Evolutionary conservation across 1,140 invertebrate genomes (phyloP).

Genomic region (Branchinecta lynchi): DNA sequence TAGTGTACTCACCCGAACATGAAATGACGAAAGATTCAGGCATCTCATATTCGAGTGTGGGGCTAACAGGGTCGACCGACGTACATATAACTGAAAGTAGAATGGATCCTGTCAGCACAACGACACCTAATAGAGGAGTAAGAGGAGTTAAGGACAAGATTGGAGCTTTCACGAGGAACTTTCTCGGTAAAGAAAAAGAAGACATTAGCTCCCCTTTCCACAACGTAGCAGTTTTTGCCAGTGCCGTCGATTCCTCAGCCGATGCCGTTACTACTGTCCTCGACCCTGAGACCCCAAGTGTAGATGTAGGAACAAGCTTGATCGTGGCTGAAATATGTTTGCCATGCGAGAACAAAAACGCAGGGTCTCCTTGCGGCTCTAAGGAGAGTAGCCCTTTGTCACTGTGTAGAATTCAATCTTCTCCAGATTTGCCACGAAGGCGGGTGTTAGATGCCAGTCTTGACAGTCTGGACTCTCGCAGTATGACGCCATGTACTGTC

Average conservation of each 20-base stretch:
- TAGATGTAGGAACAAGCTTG: too few species aligned
- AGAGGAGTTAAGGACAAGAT: neutral
- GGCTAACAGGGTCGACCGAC: too few species aligned
- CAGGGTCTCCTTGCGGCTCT: neutral
- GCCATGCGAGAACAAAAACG: too few species aligned
- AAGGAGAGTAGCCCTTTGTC: neutral
- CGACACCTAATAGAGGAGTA: neutral
- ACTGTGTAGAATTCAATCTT: neutral
- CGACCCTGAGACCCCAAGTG: too few species aligned
- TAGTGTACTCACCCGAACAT: neutral
- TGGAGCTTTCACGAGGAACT: neutral
- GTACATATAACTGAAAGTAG: neutral
- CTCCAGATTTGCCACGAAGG: neutral
- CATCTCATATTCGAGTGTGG: neutral
- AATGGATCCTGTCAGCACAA: neutral
- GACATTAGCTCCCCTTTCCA: too few species aligned
- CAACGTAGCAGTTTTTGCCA: too few species aligned
- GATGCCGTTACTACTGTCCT: too few species aligned
- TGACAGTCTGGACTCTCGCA: neutral
- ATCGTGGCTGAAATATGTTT: too few species aligned
- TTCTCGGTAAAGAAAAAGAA: neutral
- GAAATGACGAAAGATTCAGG: neutral
- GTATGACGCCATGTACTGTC: conserved; percentile 1
- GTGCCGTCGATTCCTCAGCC: too few species aligned
- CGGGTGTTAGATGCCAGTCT: neutral